Percentiles rank a stretch among this genome's conserved stretches.
phyloP scores from a whole-genome alignment of 2,888 invertebrate genomes.

The Alviniconcha strummeri region DNA sequence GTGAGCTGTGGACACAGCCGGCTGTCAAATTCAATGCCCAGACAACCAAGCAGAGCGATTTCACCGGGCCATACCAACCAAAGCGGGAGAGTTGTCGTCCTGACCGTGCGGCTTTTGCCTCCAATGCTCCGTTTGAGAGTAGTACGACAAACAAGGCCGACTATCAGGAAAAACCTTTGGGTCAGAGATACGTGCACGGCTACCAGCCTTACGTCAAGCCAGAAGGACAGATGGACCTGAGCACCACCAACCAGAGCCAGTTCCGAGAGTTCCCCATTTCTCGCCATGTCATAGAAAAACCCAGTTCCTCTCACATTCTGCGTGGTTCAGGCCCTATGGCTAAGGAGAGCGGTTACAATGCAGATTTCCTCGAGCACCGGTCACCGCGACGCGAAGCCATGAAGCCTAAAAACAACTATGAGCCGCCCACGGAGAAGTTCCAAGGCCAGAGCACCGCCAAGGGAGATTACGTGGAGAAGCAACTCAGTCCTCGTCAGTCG shows the following conservation, averaged over 20 bases:
- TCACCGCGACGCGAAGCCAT: slow-evolving; percentile 18
- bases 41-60: slow-evolving; percentile 58
- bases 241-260: slow-evolving; percentile 54
- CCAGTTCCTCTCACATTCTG: slow-evolving; percentile 38
- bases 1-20: slow-evolving; percentile 53
- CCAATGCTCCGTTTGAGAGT: slow-evolving; percentile 61
- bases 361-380: slow-evolving; percentile 27
- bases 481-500: slow-evolving; percentile 28
- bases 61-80: slow-evolving; percentile 37
- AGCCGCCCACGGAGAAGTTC: slow-evolving; percentile 63
- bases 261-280: slow-evolving; percentile 32
- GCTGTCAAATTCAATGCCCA: slow-evolving; percentile 56
- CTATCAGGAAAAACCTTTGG: slow-evolving; percentile 27
- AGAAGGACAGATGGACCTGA: slow-evolving; percentile 60
- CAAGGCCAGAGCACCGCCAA: slow-evolving; percentile 67
- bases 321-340: slow-evolving; percentile 38
- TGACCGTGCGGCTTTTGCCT: slow-evolving; percentile 50
- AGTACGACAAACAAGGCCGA: slow-evolving; percentile 55
- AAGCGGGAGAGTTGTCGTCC: slow-evolving; percentile 58
- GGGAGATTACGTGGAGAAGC: slow-evolving; percentile 44
- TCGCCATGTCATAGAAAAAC: slow-evolving; percentile 30
- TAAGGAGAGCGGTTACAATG: slow-evolving; percentile 32
- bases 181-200: slow-evolving; percentile 11
- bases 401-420: slow-evolving; percentile 47
- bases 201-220: slow-evolving; percentile 51